Evolutionary conservation across 2,113 vertebrate genomes (phyloP).

Genomic region (Aythya baeri): DNA sequence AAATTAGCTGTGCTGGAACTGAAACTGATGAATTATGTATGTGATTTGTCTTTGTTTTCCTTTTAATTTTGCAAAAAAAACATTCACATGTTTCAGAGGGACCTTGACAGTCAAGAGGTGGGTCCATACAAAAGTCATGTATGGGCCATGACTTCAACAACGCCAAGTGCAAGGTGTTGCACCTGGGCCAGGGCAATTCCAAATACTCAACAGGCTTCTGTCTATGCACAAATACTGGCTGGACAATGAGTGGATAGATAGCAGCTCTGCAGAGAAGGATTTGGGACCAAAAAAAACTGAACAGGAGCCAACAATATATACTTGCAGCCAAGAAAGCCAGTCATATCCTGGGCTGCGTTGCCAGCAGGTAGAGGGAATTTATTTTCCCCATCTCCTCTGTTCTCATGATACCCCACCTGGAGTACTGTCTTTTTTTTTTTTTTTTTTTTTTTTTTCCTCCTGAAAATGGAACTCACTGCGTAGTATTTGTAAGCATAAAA

Average conservation of each 20-base stretch:
- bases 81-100: fast-evolving
- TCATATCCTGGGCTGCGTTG: background rate
- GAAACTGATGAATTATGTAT: background rate
- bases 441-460: background rate
- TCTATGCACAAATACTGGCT: background rate
- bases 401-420: background rate
- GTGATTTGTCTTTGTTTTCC: background rate
- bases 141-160: background rate
- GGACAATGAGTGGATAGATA: background rate
- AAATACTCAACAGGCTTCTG: background rate
- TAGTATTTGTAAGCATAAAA: background rate
- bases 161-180: background rate
- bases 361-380: background rate
- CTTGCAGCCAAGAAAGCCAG: background rate
- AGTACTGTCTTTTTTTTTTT: background rate
- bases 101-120: background rate
- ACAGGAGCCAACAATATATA: background rate
- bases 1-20: background rate
- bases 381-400: background rate
- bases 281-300: background rate
- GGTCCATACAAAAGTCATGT: background rate
- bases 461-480: background rate
- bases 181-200: background rate
- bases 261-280: background rate
- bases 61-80: background rate